These are phyloP conservation scores for Hemicordylus capensis DNA, from an alignment of 2,113 vertebrate species.

Conservation along the genomic window DNA sequence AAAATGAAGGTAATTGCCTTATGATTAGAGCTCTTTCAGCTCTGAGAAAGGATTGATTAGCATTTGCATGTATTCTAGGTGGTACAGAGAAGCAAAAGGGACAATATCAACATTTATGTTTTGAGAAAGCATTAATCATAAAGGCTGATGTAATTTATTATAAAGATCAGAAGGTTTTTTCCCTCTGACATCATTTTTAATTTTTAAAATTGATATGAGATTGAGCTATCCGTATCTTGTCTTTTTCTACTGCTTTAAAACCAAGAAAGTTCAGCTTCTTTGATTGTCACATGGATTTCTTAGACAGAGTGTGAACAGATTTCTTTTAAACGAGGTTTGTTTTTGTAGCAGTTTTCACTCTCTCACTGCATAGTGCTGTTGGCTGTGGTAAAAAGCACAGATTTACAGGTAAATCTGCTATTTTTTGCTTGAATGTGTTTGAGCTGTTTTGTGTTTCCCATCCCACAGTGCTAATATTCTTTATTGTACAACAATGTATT, in stretches of 20 bases:
- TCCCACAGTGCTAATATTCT: constrained; percentile 48
- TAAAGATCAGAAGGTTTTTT: constrained; percentile 31
- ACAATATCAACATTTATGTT: constrained; percentile 74
- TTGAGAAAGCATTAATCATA: constrained; percentile 69
- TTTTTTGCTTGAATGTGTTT: constrained; percentile 62
- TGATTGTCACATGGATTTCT: constrained; percentile 66
- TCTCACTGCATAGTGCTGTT: constrained; percentile 72
- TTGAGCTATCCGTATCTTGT: constrained; percentile 31
- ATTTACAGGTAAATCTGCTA: constrained; percentile 71
- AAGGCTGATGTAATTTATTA: constrained; percentile 59
- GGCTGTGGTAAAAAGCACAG: constrained; percentile 73
- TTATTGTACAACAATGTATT: constrained; percentile 43
- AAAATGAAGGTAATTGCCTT: constrained; percentile 85
- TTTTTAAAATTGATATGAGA: constrained; percentile 53
- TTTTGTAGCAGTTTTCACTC: constrained; percentile 71
- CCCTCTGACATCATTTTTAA: constrained; percentile 13
- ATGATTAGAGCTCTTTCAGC: constrained; percentile 84
- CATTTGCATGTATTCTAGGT: constrained; percentile 79
- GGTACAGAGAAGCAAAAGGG: constrained; percentile 72
- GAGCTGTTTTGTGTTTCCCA: background rate
- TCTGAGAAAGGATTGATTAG: constrained; percentile 78
- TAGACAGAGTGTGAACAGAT: constrained; percentile 66
- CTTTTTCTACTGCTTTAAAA: constrained; percentile 42
- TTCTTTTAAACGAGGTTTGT: constrained; percentile 66
- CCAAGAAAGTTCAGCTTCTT: constrained; percentile 72